Base-by-base conservation (phyloP, 2,113 vertebrate species). In the Salminus brasiliensis region DNA sequence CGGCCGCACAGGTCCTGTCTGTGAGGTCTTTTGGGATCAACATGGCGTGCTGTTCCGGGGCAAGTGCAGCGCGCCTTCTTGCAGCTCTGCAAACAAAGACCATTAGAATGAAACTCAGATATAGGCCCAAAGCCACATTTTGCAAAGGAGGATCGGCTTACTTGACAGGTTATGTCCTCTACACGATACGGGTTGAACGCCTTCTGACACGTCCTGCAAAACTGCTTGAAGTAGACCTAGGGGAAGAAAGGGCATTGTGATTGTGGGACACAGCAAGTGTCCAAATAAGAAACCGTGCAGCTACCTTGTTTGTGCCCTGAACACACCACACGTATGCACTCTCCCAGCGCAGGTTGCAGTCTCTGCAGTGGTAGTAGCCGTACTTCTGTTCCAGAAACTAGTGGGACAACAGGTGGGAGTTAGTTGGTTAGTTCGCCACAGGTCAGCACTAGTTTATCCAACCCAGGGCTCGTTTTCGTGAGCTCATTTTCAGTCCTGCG, bases 301-400 rank as follows among this genome's bases (percentile, higher is more conserved):
- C 83, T 83, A 97, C 97, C 96, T 99, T 99, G 88, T 91, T 98
- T 7, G 97, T 99, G 75, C 96, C 96, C 88, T 98, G 97, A 43
- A 99, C 97, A 41, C 97, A 98, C 97, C 97, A 98, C 75, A 98
- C 97, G 0, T 99, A 99, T 0, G 97, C 97, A 8, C 97, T 99
- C 87, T 99, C 97, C 97, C 97, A 99, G 3, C 97, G 94, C 76
- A 97, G 93, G 75, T 98, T 98, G 85, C 97, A 98, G 66, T 93
- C 95, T 89, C 94, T 95, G 92, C 97, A 99, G 91, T 98, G 97
- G 57, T 98, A 99, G 78, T 95, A 98, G 43, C 97, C 97, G 0
- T 98, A 99, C 84, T 99, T 99, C 93, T 98, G 97, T 85, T 99
- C 97, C 84, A 98, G 88, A 83, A 98, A 99, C 97, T 98, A 78